These are phyloP conservation scores for Podargus strigoides DNA, from an alignment of 2,797 vertebrate genomes.

Conservation along the genomic window DNA sequence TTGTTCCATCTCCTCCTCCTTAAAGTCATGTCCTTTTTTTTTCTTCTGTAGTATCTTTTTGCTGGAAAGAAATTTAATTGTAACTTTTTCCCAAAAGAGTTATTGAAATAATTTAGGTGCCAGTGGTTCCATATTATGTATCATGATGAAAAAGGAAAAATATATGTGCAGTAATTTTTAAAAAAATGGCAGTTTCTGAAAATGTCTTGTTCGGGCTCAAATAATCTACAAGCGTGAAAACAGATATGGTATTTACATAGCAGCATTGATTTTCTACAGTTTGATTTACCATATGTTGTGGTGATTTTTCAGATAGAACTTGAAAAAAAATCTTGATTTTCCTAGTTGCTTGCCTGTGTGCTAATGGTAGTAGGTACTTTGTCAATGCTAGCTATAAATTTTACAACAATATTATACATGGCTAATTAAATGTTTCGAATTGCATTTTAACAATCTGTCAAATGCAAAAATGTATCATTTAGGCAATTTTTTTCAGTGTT, in stretches of 20 bases:
- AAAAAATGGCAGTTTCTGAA: not conserved
- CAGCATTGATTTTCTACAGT: not conserved
- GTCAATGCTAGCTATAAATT: not conserved
- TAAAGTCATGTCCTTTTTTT: too few relatives aligned
- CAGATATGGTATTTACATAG: not conserved
- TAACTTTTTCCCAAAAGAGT: not conserved
- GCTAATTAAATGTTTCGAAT: not conserved
- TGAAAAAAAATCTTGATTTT: not conserved
- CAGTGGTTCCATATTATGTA: not conserved
- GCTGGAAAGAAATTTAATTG: not conserved
- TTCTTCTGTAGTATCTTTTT: not conserved
- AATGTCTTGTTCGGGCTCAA: not conserved
- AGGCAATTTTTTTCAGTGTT: not conserved
- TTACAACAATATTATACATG: not conserved
- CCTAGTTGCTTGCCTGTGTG: not conserved
- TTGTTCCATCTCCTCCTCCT: not conserved
- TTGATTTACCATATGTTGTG: not conserved
- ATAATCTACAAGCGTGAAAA: not conserved
- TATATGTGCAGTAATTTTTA: not conserved
- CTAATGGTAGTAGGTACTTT: not conserved
- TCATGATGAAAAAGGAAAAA: not conserved
- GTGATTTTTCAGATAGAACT: not conserved
- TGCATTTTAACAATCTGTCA: not conserved
- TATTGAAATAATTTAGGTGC: not conserved
- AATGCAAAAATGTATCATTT: not conserved